Base-by-base conservation (phyloP, 2,888 invertebrate species). In the Dicyrtomina minuta region DNA sequence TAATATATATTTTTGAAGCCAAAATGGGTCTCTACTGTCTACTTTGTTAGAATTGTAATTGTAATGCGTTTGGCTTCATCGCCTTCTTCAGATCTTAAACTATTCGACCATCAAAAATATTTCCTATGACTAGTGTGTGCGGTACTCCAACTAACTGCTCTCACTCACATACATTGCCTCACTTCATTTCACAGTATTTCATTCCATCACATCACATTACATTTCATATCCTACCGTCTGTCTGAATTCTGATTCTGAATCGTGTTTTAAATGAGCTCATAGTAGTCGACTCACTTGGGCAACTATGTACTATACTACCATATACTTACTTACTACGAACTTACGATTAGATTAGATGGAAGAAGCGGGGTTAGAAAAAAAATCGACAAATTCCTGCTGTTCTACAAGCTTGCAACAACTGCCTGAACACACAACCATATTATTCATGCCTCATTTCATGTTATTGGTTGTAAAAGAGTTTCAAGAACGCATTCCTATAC, bases 341-440 rank as follows among this genome's bases (percentile, higher is more conserved):
- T 33, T 33, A 33, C 4, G 33, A 33, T 33, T 33, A 33, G 33
- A 33, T 33, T 33, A 33, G 33, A 33, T 33, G 33, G 33, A 33
- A 8, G 33, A 33, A 8, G 33, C 8, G n/a, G n/a, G n/a, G n/a
- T n/a, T n/a, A 27, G 33, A 10, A 60, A 60, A 61, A 61, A 22
- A 61, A 41, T 61, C 61, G 26, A 61, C 61, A 61, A 43, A 61
- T 58, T 46, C 33, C 15, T 61, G 41, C 41, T 59, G 27, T 39
- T 58, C 26, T 58, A 39, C 33, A 33, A 33, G n/a, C 33, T 58
- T 12, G n/a, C 4, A 58, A 58, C n/a, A 46, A 20, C 6, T 15
- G 20, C 33, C 4, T 20, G n/a, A 39, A 41, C 24, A 22, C 15
- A 12, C n/a, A 20, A 20, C 43, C 26, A 20, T 59, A 15, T 43